These are phyloP conservation scores for Yoshiicerus persimilis DNA, from an alignment of 1,140 invertebrate genomes.

Conservation along the genomic window DNA sequence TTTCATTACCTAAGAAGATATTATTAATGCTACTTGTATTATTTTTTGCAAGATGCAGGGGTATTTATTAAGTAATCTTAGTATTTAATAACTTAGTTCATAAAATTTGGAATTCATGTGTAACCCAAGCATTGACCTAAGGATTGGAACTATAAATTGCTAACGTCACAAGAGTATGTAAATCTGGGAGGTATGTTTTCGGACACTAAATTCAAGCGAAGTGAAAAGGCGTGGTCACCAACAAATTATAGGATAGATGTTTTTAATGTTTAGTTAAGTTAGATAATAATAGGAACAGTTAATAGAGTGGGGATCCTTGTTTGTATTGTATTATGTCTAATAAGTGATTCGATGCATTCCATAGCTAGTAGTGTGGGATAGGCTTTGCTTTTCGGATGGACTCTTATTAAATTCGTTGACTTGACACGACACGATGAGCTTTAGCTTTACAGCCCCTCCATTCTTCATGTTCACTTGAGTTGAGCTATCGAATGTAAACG, in stretches of 20 bases:
- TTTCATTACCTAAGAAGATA: no score
- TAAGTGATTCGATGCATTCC: background rate
- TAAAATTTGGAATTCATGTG: no score
- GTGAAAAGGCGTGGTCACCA: background rate
- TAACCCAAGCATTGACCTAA: no score
- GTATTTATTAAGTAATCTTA: no score
- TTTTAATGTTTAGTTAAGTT: background rate
- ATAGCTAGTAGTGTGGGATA: background rate
- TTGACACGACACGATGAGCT: no score
- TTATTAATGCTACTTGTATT: no score
- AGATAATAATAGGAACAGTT: background rate
- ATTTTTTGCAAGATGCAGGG: no score
- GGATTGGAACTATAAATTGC: no score
- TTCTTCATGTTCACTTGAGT: background rate
- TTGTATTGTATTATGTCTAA: background rate
- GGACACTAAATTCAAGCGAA: background rate
- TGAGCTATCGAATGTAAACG: background rate
- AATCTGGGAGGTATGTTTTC: background rate
- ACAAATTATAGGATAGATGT: background rate
- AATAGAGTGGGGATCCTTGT: background rate
- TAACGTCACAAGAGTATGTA: background rate
- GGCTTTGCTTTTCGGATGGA: background rate
- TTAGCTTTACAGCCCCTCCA: background rate
- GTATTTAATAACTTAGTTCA: no score
- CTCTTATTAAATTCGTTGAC: slow-evolving; percentile 7